Base-by-base conservation (phyloP, 1,140 invertebrate genomes). In the Microplitis demolitor region DNA sequence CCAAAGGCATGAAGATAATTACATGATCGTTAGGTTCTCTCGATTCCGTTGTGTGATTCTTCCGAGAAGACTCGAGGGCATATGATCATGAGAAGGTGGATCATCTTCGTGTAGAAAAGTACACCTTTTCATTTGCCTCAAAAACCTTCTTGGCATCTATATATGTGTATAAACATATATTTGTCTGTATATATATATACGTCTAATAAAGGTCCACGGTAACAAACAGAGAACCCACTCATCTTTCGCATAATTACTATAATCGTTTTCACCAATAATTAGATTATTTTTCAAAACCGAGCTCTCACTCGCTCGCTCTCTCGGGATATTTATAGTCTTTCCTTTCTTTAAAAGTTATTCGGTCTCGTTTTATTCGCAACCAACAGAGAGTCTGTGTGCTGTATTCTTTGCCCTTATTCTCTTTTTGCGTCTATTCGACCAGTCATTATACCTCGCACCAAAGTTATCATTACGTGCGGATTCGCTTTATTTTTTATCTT, bases 181-280 rank as follows among this genome's bases (percentile, higher is more conserved):
- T 45, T 45, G 54, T 54, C 53, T 63, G 11, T 70, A 62, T 69
- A 58, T 72, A 62, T 70, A 67, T 69, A 58, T 70, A 74, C 56
- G 72, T 73, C 76, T 78, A 80, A 81, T 80, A 76, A 76, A 75
- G 74, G 77, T 78, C 77, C 69, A 31, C 63, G 66, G 63, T 61
- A 61, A 37, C 50, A 39, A 71, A 71, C 51, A 66, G 56, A 73
- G 66, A 24, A 35, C 51, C 33, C 8, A 53, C 45, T 56, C 67
- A 78, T 64, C 74, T 71, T 66, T 75, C 74, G 75, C 78, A 81
- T 82, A 84, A 84, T 84, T 82, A 84, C 83, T 84, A 84, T 84
- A 83, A 84, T 83, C 81, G 81, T 81, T 83, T 83, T 82, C 80
- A 79, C 78, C 78, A 83, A 82, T 84, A 84, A 84, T 84, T 84